Percentiles rank a stretch among this genome's conserved stretches.
Conservation (phyloP, 30 jellyfish, hydroid and myxozoan species). For the Sanderia malayensis region DNA sequence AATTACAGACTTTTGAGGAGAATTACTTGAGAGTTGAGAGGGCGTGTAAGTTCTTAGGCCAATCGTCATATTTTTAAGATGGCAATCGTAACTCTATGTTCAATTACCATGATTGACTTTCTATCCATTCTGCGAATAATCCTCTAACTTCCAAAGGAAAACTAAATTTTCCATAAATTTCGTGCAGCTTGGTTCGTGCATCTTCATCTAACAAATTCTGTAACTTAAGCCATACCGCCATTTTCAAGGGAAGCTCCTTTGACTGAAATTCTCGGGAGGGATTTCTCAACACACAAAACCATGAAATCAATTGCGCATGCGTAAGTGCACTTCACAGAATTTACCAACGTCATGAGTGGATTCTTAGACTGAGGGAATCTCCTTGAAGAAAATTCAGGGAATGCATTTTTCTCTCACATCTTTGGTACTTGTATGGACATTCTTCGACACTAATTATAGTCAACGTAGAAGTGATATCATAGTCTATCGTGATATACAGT, state of each 20-base stretch:
- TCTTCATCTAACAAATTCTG: constrained; percentile 46
- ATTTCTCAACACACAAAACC: background rate
- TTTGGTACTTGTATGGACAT: too few species aligned
- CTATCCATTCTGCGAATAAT: constrained; percentile 85
- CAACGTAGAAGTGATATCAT: too few species aligned
- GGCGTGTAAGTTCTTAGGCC: too few species aligned
- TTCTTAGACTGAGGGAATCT: constrained; percentile 63
- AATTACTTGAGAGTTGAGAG: too few species aligned
- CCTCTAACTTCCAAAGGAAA: constrained; percentile 84
- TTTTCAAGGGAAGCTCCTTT: background rate
- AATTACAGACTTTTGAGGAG: too few species aligned
- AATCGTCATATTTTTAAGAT: too few species aligned
- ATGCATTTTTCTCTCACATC: too few species aligned
- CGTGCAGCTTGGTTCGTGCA: constrained; percentile 63
- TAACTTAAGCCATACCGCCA: constrained; percentile 56
- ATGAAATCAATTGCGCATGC: constrained; percentile 28
- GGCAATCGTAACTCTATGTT: too few species aligned
- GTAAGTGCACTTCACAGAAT: constrained; percentile 37
- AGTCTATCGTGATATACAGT: too few species aligned
- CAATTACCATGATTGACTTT: constrained; percentile 74
- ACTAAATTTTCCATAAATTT: constrained; percentile 49
- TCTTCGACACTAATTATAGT: too few species aligned
- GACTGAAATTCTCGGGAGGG: too few species aligned
- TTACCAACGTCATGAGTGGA: constrained; percentile 33
- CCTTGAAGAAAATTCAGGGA: constrained; percentile 15